Evolutionary conservation across 2,888 invertebrate species (phyloP), one percentile per base, ranked within the genome.

Genomic region (Drosophila fungiperda): DNA sequence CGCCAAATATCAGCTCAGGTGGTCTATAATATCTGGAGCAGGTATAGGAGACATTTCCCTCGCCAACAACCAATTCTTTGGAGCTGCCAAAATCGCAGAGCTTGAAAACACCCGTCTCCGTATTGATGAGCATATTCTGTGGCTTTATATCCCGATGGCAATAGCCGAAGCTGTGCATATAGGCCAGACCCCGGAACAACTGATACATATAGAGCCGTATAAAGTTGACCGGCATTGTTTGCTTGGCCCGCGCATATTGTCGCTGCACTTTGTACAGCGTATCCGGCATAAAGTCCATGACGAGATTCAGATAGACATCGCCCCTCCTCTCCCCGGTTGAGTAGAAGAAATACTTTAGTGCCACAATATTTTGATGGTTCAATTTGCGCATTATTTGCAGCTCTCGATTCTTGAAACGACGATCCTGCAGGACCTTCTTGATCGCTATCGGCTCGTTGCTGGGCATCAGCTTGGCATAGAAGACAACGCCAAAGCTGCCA

Each of bases 171-270:
- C 98, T 98, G 94, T 99, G 99, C 94, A 99, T 99, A 94, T 99
- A 99, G 89, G 99, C 99, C 94, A 99, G 95, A 94, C 99, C 98
- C 94, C 99, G 96, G 95, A 99, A 99, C 95, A 99, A 95, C 95
- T 99, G 99, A 95, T 99, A 99, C 98, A 99, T 99, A 94, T 99
- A 99, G 93, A 99, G 96, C 97, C 99, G 99, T 94, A 99, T 99
- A 96, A 97, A 99, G 95, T 98, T 97, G 95, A 99, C 97, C 91
- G 99, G 99, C 95, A 99, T 98, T 93, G 98, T 98, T 95, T 99
- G 99, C 95, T 99, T 99, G 94, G 97, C 97, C 96, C 99, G 99
- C 95, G 98, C 98, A 95, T 99, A 99, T 94, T 99, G 99, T 94
- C 99, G 96, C 92, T 99, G 99, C 92, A 99, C 99, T 96, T 99